Evolutionary conservation across 2,888 invertebrate species (phyloP).

Genomic region (Andrena haemorrhoa): DNA sequence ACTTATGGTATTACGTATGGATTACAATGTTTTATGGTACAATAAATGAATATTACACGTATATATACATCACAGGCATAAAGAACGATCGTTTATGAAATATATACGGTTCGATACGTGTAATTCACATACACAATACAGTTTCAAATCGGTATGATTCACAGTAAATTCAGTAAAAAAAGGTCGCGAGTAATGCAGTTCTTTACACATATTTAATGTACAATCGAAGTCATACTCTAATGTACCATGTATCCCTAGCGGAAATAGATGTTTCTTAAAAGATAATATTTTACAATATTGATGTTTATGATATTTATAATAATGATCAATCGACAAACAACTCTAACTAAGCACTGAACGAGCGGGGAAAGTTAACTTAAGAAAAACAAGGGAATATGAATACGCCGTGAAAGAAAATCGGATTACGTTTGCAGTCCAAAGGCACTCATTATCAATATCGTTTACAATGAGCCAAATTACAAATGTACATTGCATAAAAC

Average conservation of each 20-base stretch:
- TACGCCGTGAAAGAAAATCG: slow-evolving; percentile 1
- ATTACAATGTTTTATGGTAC: slow-evolving; percentile 35
- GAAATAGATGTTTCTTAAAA: slow-evolving; percentile 7
- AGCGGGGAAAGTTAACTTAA: not conserved
- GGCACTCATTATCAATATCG: slow-evolving; percentile 64
- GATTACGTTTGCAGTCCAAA: slow-evolving; percentile 47
- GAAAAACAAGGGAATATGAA: slow-evolving; percentile 9
- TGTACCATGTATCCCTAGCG: slow-evolving; percentile 13
- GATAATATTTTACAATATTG: not conserved
- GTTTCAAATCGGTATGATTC: slow-evolving; percentile 28
- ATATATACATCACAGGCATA: slow-evolving; percentile 40
- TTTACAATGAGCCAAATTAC: slow-evolving; percentile 53
- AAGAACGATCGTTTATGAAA: slow-evolving; percentile 37
- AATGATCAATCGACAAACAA: slow-evolving; percentile 4
- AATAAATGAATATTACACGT: slow-evolving; percentile 36
- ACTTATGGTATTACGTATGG: slow-evolving; percentile 19
- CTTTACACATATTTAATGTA: slow-evolving; percentile 23
- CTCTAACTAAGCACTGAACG: not conserved
- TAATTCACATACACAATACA: slow-evolving; percentile 30
- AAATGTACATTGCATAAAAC: slow-evolving; percentile 40
- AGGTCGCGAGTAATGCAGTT: not conserved
- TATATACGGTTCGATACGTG: slow-evolving; percentile 23
- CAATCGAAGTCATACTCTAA: slow-evolving; percentile 26
- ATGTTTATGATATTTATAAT: slow-evolving; percentile 6
- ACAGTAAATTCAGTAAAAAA: slow-evolving; percentile 23